Percentiles rank a stretch among this genome's conserved stretches.
Conservation (phyloP, 2,888 invertebrate species). For the Gandaritis pyraliata region DNA sequence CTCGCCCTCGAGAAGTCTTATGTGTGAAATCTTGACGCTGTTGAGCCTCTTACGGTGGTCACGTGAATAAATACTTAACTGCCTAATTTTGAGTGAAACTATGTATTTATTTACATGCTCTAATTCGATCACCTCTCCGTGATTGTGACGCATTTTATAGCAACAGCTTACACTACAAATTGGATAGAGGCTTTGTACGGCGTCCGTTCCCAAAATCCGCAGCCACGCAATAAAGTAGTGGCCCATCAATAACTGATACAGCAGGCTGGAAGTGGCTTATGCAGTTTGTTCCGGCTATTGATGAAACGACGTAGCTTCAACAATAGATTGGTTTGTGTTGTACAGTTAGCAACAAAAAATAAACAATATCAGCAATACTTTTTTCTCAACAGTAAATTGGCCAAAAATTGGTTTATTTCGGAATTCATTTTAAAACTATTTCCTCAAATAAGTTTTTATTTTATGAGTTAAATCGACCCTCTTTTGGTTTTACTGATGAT, state of each 20-base stretch:
- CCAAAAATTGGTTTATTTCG: too few relatives aligned
- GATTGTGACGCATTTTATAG: slow-evolving; percentile 28
- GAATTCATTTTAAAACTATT: too few relatives aligned
- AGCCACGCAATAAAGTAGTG: slow-evolving; percentile 56
- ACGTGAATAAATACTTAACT: neutral
- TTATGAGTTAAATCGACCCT: too few relatives aligned
- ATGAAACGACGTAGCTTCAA: slow-evolving; percentile 20
- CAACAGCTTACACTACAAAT: slow-evolving; percentile 45
- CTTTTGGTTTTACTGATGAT: too few relatives aligned
- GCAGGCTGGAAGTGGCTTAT: slow-evolving; percentile 54
- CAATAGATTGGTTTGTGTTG: neutral
- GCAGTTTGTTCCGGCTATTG: slow-evolving; percentile 48
- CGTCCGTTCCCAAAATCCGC: slow-evolving; percentile 51
- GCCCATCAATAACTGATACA: slow-evolving; percentile 66
- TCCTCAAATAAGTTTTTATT: too few relatives aligned
- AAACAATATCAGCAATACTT: too few relatives aligned
- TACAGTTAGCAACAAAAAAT: neutral
- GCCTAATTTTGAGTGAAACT: too few relatives aligned
- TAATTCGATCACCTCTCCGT: too few relatives aligned
- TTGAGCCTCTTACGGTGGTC: neutral
- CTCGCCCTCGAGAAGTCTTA: slow-evolving; percentile 1
- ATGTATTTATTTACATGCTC: too few relatives aligned
- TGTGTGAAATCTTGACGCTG: neutral
- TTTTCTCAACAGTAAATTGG: too few relatives aligned
- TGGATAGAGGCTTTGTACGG: slow-evolving; percentile 47